Evolutionary conservation across 2,113 vertebrate species (phyloP).

Genomic region (Apeltes quadracus): DNA sequence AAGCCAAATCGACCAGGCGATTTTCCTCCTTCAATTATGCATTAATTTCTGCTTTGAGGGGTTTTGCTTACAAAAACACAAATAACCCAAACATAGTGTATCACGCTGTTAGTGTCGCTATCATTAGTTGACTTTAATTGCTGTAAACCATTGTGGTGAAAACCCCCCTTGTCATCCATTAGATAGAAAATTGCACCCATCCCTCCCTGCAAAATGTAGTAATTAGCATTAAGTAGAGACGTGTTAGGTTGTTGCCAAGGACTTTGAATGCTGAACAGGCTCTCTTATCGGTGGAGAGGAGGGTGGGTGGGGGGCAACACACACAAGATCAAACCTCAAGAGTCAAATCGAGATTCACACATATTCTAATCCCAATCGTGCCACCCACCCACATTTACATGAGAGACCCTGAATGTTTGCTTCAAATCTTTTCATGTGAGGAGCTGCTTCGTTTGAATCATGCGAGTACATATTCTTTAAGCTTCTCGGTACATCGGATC

Average conservation of each 20-base stretch:
- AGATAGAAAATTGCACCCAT: conserved; percentile 48
- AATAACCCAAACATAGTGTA: conserved; percentile 35
- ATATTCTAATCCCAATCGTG: conserved; percentile 28
- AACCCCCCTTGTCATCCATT: conserved; percentile 42
- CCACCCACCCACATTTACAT: conserved; percentile 34
- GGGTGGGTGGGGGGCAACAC: conserved; percentile 14
- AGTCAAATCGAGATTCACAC: conserved; percentile 47
- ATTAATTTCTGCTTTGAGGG: conserved; percentile 51
- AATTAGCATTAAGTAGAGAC: conserved; percentile 66
- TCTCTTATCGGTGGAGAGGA: conserved; percentile 12
- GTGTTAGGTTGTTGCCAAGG: conserved; percentile 54
- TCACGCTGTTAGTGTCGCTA: conserved; percentile 27
- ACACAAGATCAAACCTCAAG: conserved; percentile 44
- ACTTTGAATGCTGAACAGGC: conserved; percentile 49
- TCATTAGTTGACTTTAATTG: conserved; percentile 50
- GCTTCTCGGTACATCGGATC: conserved; percentile 44
- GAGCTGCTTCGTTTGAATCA: conserved; percentile 2
- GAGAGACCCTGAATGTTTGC: conserved; percentile 22
- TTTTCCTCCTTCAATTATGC: conserved; percentile 61
- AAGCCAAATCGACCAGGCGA: conserved; percentile 31
- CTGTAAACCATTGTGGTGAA: conserved; percentile 1
- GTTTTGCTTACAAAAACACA: conserved; percentile 45
- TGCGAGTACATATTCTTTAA: conserved; percentile 19
- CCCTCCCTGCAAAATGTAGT: conserved; percentile 41
- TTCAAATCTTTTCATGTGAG: conserved; percentile 1